Percentiles rank a stretch among this genome's conserved stretches.
phyloP scores from a whole-genome alignment of 2,888 invertebrate species.

The Harpalus rufipes region DNA sequence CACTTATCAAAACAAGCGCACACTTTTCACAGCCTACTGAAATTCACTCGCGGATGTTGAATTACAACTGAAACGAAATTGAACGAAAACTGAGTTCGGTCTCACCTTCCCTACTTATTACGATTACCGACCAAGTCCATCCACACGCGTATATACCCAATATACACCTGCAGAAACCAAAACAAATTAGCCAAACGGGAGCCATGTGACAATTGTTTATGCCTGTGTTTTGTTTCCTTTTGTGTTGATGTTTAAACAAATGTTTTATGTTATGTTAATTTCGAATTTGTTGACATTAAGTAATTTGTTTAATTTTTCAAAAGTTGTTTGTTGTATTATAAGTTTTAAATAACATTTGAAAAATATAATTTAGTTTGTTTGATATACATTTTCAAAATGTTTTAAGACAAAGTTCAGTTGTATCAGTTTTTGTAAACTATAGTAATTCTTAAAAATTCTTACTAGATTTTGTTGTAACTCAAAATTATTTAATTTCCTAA shows the following conservation, averaged over 20 bases:
- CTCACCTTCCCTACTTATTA: slow-evolving; percentile 19
- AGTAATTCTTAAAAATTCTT: too few species aligned
- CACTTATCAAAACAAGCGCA: slow-evolving; percentile 31
- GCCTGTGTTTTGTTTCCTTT: too few species aligned
- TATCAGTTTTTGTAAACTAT: too few species aligned
- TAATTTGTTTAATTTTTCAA: too few species aligned
- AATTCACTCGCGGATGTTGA: slow-evolving; percentile 14
- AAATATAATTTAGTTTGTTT: too few species aligned
- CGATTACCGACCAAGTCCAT: slow-evolving; percentile 6
- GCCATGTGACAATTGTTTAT: slow-evolving; percentile 8
- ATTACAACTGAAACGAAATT: slow-evolving; percentile 26
- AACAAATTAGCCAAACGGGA: slow-evolving; percentile 10
- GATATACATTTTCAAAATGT: too few species aligned
- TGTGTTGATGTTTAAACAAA: neutral
- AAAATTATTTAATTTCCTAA: too few species aligned
- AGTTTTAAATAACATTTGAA: too few species aligned
- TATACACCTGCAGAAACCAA: slow-evolving; percentile 19
- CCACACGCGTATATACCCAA: neutral
- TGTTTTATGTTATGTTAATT: neutral
- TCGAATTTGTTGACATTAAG: too few species aligned
- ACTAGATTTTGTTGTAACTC: too few species aligned
- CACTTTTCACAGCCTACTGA: slow-evolving; percentile 32
- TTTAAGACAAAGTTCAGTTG: too few species aligned
- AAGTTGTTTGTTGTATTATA: too few species aligned
- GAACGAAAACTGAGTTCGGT: slow-evolving; percentile 10